Base-by-base conservation (phyloP, 1,140 invertebrate genomes). In the Centruroides sculpturatus region DNA sequence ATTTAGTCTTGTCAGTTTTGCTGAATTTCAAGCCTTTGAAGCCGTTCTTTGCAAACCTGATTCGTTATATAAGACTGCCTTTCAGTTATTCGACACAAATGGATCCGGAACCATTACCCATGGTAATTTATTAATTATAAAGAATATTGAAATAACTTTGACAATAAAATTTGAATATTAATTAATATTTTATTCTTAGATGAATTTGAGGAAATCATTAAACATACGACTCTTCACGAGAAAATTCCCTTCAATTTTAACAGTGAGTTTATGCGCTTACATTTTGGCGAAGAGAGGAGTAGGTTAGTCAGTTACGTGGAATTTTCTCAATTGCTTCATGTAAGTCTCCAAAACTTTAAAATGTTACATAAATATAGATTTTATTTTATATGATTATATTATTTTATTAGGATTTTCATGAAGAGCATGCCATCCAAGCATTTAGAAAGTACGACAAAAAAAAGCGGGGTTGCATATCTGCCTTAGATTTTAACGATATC, bases 401-500 rank as follows among this genome's bases (percentile, higher is more conserved):
- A 50, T n/a, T 61, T 68, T 65, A 69, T 12, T 66, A 85, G 83
- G 96, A 99, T 75, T 99, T 99, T 74, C 95, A 99, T 73, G 96
- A 99, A 76, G 96, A 98, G 77, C 97, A 98, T 75, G 95, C 95
- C n/a, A 86, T 92, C 60, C 95, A 98, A 77, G 95, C 93, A 23
- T 99, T 99, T 77, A 86, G 89, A 73, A 87, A 83, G 71, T 91
- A 85, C 71, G 93, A 98, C 75, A 88, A 84, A 69, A 81, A 87
- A 68, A 87, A 91, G 52, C 82, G 82, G 58, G 93, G 94, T 52
- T 94, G 89, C 72, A 98, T 98, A 71, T 85, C 85, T 4, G 83
- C 88, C 4, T 77, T 86, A 62, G 92, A 98, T 74, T 99, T 99
- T 76, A 86, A 91, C 71, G 85, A 94, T 68, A 95, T 99, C 64